phyloP scores from a whole-genome alignment of 2,113 vertebrate species.

The Podarcis cretensis region DNA sequence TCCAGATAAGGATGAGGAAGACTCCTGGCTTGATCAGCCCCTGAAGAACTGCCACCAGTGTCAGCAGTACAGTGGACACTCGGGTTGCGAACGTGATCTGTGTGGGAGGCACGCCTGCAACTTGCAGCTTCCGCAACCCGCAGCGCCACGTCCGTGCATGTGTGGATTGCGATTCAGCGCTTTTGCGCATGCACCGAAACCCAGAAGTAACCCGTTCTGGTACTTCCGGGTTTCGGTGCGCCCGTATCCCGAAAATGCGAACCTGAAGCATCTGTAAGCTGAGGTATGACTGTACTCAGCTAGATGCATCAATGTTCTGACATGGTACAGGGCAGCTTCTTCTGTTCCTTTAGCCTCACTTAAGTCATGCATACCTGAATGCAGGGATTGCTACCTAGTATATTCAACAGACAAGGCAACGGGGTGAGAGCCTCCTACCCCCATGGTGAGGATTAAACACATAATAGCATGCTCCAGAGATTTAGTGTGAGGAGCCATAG shows the following conservation, averaged over 20 bases:
- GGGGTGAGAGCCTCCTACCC: neutral
- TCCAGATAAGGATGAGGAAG: neutral
- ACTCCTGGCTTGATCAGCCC: neutral
- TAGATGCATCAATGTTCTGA: neutral
- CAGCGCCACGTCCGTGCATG: too few relatives aligned
- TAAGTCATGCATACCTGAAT: neutral
- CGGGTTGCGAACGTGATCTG: too few relatives aligned
- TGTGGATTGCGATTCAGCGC: too few relatives aligned
- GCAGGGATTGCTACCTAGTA: neutral
- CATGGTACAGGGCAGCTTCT: neutral
- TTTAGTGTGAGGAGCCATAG: slow-evolving; percentile 77
- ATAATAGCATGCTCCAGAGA: slow-evolving; percentile 18
- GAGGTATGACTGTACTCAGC: neutral
- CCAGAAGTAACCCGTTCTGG: too few relatives aligned
- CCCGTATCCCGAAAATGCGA: too few relatives aligned
- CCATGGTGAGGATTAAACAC: neutral
- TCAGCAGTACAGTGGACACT: neutral
- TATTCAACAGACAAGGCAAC: slow-evolving; percentile 24
- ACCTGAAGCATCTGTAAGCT: too few relatives aligned
- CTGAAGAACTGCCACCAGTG: neutral
- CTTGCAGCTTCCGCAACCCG: too few relatives aligned
- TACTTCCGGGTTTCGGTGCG: too few relatives aligned
- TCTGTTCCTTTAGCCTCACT: neutral
- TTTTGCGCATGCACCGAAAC: too few relatives aligned
- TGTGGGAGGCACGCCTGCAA: too few relatives aligned